Conservation (phyloP, 1,140 invertebrate genomes). For the Bombus fervidus region DNA sequence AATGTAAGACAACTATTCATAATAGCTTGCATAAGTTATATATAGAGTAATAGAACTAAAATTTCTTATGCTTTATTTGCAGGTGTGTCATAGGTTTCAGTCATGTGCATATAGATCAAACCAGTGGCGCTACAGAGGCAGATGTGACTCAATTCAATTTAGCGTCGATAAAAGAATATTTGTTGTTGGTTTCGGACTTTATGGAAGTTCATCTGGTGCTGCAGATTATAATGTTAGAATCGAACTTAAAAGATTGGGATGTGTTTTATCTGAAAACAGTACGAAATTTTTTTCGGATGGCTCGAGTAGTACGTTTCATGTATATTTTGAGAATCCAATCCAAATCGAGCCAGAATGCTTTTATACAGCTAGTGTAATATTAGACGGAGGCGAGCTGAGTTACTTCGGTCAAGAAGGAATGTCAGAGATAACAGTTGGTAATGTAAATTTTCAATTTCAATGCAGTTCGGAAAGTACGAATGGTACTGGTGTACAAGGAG, state of each 20-base stretch:
- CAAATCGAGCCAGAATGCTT: constrained; percentile 95
- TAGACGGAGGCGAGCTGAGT: constrained; percentile 95
- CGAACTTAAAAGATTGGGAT: constrained; percentile 92
- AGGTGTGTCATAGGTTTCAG: constrained; percentile 96
- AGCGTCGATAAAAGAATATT: constrained; percentile 96
- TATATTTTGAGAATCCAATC: constrained; percentile 96
- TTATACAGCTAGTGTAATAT: constrained; percentile 94
- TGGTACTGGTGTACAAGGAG: constrained; percentile 96
- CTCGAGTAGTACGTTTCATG: constrained; percentile 96
- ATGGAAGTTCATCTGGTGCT: constrained; percentile 95
- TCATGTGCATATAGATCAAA: constrained; percentile 98
- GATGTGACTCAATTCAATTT: constrained; percentile 96
- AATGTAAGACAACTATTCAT: background rate
- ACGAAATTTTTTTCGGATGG: constrained; percentile 97
- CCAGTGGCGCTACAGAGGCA: constrained; percentile 95
- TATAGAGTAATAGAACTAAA: background rate
- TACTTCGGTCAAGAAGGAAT: constrained; percentile 98
- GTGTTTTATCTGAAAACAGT: constrained; percentile 93
- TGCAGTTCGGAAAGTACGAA: constrained; percentile 97
- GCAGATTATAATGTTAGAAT: constrained; percentile 96
- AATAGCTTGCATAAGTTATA: background rate
- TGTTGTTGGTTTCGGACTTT: constrained; percentile 95
- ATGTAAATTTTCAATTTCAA: constrained; percentile 96
- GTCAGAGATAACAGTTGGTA: constrained; percentile 93
- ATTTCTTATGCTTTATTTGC: constrained; percentile 50